These are phyloP conservation scores for Erebia palarica DNA, from an alignment of 2,888 invertebrate species.

Conservation along the genomic window DNA sequence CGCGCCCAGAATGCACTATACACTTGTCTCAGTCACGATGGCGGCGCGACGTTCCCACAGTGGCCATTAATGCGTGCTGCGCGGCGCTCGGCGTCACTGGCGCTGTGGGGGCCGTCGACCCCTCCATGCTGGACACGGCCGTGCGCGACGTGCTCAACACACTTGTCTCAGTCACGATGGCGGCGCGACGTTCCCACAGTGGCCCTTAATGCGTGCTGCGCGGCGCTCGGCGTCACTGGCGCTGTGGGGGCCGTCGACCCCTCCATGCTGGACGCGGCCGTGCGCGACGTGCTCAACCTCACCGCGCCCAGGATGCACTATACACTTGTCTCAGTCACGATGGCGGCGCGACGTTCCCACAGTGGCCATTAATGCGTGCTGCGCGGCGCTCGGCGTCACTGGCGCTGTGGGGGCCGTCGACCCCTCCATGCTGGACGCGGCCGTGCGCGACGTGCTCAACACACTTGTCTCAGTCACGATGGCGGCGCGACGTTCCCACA, in stretches of 20 bases:
- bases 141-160: no score
- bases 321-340: constrained; percentile 76
- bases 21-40: no score
- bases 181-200: constrained; percentile 96
- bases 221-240: constrained; percentile 94
- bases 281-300: constrained; percentile 93
- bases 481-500: constrained; percentile 96
- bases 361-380: constrained; percentile 97
- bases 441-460: constrained; percentile 95
- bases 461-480: constrained; percentile 79
- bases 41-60: no score
- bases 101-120: no score
- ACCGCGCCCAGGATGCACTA: constrained; percentile 87
- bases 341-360: constrained; percentile 96
- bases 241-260: constrained; percentile 96
- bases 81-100: no score
- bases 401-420: constrained; percentile 95
- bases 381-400: constrained; percentile 95
- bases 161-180: no score
- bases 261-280: constrained; percentile 94
- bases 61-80: no score
- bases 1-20: no score
- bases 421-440: constrained; percentile 95
- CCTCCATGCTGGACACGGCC: no score
- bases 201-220: constrained; percentile 98